Conservation (phyloP, 2,888 invertebrate species). For the Malthinus seriepunctatus region DNA sequence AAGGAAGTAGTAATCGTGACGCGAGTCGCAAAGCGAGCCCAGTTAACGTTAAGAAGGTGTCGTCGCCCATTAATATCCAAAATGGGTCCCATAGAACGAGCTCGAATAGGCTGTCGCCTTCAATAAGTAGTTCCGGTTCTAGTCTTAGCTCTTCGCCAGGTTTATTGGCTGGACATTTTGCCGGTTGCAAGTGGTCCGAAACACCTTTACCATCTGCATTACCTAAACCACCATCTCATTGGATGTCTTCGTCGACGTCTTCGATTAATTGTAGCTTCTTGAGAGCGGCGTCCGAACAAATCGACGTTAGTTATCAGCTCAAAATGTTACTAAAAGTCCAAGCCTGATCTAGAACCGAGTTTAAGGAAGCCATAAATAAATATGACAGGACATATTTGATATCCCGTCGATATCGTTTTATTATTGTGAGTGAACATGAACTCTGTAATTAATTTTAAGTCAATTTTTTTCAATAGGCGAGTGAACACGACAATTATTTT, state of each 20-base stretch:
- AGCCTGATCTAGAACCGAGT: conserved; percentile 48
- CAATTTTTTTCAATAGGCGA: conserved; percentile 47
- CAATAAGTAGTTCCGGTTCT: conserved; percentile 24
- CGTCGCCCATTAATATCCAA: conserved; percentile 29
- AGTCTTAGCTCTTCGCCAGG: conserved; percentile 49
- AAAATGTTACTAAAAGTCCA: conserved; percentile 54
- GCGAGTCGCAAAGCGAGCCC: conserved; percentile 26
- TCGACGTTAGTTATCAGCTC: conserved; percentile 49
- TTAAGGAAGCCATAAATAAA: conserved; percentile 33
- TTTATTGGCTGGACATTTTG: conserved; percentile 58
- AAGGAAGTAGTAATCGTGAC: conserved; percentile 35
- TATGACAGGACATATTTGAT: conserved; percentile 44
- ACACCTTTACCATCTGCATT: conserved; percentile 73
- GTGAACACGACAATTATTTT: conserved; percentile 54
- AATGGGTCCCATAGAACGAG: conserved; percentile 31
- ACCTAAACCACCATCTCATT: conserved; percentile 73
- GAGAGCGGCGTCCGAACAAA: conserved; percentile 46
- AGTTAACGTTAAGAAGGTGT: conserved; percentile 30
- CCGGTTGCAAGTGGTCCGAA: conserved; percentile 72
- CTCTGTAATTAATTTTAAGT: conserved; percentile 40
- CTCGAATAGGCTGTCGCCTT: conserved; percentile 34
- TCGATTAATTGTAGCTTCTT: conserved; percentile 56
- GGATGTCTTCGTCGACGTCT: conserved; percentile 67
- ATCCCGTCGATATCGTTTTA: conserved; percentile 46
- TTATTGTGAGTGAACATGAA: conserved; percentile 46